Conservation (phyloP, 2,113 vertebrate species). For the Poecile atricapillus region DNA sequence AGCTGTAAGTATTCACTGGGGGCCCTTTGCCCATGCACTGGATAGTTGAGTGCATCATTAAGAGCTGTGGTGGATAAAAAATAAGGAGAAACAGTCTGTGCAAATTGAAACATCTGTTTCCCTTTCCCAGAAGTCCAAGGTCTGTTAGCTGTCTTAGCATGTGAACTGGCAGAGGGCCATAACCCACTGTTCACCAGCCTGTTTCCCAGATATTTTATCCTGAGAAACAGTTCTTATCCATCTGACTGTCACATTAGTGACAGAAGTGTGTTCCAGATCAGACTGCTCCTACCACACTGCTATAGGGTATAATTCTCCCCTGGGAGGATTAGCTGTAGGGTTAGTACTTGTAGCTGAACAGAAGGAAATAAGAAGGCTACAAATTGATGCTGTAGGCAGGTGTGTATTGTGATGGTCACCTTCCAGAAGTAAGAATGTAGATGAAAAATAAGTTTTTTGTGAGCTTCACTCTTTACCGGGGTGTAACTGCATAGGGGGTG, state of each 20-base stretch:
- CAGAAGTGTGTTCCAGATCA: conserved; percentile 14
- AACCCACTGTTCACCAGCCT: conserved; percentile 39
- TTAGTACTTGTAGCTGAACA: not conserved
- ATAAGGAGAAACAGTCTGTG: not conserved
- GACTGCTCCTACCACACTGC: not conserved
- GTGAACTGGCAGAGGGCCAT: conserved; percentile 44
- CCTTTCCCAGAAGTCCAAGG: conserved; percentile 37
- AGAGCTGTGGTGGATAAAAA: not conserved
- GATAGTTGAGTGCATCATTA: not conserved
- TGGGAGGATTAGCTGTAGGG: not conserved
- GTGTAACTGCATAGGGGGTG: not conserved
- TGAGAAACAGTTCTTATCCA: conserved; percentile 22
- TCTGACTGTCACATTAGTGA: conserved; percentile 11
- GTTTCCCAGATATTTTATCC: conserved; percentile 59
- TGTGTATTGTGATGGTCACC: not conserved
- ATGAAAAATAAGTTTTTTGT: not conserved
- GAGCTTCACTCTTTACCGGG: not conserved
- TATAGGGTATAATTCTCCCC: not conserved
- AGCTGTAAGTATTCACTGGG: not conserved
- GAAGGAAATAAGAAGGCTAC: not conserved
- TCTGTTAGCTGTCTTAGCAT: conserved; percentile 17
- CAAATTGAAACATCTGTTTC: conserved; percentile 59
- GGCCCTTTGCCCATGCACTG: not conserved
- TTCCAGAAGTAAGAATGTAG: not conserved
- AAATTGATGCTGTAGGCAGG: not conserved